Percentiles rank a stretch among this genome's conserved stretches.
Conservation (phyloP, 2,113 vertebrate genomes). For the Reinhardtius hippoglossoides region DNA sequence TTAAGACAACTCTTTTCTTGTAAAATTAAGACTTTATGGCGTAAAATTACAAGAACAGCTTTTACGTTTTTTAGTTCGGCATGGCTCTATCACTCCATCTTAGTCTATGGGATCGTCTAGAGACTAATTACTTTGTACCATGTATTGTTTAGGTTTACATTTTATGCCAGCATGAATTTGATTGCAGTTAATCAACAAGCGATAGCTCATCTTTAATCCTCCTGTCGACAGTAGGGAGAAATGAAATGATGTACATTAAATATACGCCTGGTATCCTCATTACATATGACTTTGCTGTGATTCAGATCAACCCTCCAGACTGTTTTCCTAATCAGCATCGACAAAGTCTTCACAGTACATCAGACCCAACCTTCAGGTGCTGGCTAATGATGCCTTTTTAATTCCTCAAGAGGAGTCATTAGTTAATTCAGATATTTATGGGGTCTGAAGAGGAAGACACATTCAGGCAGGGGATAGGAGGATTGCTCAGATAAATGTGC, state of each 20-base stretch:
- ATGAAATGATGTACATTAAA: constrained; percentile 36
- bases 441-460: constrained; percentile 59
- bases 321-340: constrained; percentile 62
- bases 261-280: constrained; percentile 22
- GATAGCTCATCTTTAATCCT: too few species aligned
- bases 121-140: too few species aligned
- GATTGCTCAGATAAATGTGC: constrained; percentile 58
- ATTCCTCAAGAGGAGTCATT: constrained; percentile 75
- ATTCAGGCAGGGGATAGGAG: constrained; percentile 49
- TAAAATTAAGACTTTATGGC: too few species aligned
- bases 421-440: constrained; percentile 71
- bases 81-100: too few species aligned
- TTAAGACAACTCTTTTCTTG: too few species aligned
- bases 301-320: constrained; percentile 43
- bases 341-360: constrained; percentile 56
- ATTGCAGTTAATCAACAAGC: too few species aligned
- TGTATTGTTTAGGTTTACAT: background rate
- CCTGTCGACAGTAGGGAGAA: too few species aligned
- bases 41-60: too few species aligned
- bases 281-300: constrained; percentile 27
- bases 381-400: constrained; percentile 66
- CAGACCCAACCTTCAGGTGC: constrained; percentile 64
- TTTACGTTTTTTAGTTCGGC: too few species aligned
- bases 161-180: background rate
- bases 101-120: too few species aligned